These are phyloP conservation scores for Pyrocephalus nanus DNA, from an alignment of 2,797 vertebrate genomes.

Conservation along the genomic window DNA sequence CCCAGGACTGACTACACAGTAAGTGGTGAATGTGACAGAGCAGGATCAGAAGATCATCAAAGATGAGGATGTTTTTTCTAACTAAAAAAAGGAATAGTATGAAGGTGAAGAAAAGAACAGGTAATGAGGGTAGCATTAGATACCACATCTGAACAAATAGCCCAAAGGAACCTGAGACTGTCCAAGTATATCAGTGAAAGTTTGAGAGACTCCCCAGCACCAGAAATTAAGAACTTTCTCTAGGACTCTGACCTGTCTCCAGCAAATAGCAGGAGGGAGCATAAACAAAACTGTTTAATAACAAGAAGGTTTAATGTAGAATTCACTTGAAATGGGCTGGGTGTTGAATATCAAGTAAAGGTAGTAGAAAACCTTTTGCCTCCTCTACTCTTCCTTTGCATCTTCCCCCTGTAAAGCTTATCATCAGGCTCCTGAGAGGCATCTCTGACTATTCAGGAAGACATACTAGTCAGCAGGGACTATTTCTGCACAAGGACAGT, in stretches of 20 bases:
- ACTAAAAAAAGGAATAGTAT: slow-evolving; percentile 18
- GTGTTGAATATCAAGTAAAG: background rate
- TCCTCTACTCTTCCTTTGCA: background rate
- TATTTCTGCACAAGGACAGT: background rate
- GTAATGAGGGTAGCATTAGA: slow-evolving; percentile 11
- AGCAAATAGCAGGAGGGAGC: background rate
- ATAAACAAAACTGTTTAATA: background rate
- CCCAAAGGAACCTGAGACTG: slow-evolving; percentile 19
- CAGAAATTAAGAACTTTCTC: background rate
- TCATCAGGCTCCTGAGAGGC: background rate
- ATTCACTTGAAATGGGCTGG: background rate
- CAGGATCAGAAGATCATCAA: background rate
- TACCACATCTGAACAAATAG: slow-evolving; percentile 21
- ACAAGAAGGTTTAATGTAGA: background rate
- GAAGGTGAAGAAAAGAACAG: background rate
- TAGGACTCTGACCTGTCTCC: background rate
- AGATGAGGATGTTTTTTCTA: background rate
- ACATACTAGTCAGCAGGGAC: background rate
- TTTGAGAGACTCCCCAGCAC: background rate
- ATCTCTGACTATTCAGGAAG: background rate
- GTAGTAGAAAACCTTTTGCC: background rate
- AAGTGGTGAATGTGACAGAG: background rate
- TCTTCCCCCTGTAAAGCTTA: background rate
- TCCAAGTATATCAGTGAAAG: slow-evolving; percentile 21
- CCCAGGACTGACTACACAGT: background rate